Base-by-base conservation (phyloP, 2,888 invertebrate genomes). In the Notocelia uddmanniana region DNA sequence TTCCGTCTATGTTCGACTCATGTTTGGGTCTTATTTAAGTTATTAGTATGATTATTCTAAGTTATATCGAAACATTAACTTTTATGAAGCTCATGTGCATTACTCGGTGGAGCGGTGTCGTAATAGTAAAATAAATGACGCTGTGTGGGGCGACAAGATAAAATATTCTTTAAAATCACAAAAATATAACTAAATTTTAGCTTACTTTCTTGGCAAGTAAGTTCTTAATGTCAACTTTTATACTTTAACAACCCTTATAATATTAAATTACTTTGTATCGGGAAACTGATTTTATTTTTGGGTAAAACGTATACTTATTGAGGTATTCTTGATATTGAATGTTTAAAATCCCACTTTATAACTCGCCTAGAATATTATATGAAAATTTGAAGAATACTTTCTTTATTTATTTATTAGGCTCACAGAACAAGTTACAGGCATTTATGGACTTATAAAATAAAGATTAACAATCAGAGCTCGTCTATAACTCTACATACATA, bases 21-120 rank as follows among this genome's bases (percentile, higher is more conserved):
- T 50, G 21, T 50, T 31, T 63, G 8, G 50, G 50, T 48, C 10
- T 10, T n/a, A 2, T 50, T 31, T 48, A 15, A 19, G 34, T 45
- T 60, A 60, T 45, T 18, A 26, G 60, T 26, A 60, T 26, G 11
- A 60, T 48, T 18, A 45, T 60, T 26, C 26, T n/a, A 37, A 37
- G 45, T 41, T 45, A n/a, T 9, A 34, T 63, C 21, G 9, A 50
- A 52, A 63, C 34, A 52, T 63, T 52, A 63, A 34, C 19, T 63
- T 63, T 63, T 63, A 50, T 63, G 31, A 31, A 19, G 15, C 62
- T 19, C 50, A 52, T 63, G 34, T 52, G 63, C 34, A 50, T 45
- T 23, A 60, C n/a, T 34, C 21, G 21, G 34, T 19, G 31, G 15
- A 31, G 34, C 50, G 63, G 19, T 64, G 37, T 54, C 52, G 64